phyloP scores from a whole-genome alignment of 2,797 vertebrate genomes.

The Xerus rutilus region DNA sequence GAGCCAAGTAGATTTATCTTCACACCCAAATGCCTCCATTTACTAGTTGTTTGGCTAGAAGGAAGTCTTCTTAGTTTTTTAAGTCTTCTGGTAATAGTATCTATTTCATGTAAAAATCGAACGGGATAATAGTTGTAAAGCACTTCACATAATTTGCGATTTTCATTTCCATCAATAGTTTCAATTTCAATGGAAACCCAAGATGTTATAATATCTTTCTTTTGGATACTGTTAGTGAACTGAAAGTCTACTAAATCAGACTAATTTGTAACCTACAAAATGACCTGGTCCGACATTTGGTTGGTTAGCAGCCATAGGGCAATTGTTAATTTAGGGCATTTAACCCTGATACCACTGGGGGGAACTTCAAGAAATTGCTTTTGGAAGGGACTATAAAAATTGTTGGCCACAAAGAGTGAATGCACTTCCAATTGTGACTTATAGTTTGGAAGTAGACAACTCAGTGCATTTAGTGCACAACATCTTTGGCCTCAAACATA shows the following conservation, averaged over 20 bases:
- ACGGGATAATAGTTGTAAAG: slow-evolving; percentile 8
- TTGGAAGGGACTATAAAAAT: slow-evolving; percentile 11
- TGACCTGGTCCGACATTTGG: background rate
- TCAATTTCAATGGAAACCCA: slow-evolving; percentile 35
- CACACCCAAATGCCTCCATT: background rate
- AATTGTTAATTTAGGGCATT: slow-evolving; percentile 28
- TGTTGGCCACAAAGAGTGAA: slow-evolving; percentile 22
- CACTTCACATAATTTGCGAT: background rate
- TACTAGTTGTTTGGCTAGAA: background rate
- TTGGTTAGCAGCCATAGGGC: background rate
- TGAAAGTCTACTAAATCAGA: background rate
- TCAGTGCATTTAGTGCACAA: background rate
- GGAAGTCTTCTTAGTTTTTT: background rate
- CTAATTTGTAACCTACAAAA: slow-evolving; percentile 3
- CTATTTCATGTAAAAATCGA: slow-evolving; percentile 17
- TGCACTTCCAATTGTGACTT: slow-evolving; percentile 43
- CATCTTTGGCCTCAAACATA: background rate
- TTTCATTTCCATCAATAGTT: slow-evolving; percentile 46
- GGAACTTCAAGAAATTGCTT: slow-evolving; percentile 72
- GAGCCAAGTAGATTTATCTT: background rate
- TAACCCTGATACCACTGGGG: slow-evolving; percentile 72
- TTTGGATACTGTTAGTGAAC: background rate
- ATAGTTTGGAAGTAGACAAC: background rate
- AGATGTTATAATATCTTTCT: background rate
- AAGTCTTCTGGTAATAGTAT: background rate